A percentile compares a stretch with the other conserved stretches of the same genome.
Conservation (phyloP, 2,113 vertebrate species). For the Tinamus guttatus region DNA sequence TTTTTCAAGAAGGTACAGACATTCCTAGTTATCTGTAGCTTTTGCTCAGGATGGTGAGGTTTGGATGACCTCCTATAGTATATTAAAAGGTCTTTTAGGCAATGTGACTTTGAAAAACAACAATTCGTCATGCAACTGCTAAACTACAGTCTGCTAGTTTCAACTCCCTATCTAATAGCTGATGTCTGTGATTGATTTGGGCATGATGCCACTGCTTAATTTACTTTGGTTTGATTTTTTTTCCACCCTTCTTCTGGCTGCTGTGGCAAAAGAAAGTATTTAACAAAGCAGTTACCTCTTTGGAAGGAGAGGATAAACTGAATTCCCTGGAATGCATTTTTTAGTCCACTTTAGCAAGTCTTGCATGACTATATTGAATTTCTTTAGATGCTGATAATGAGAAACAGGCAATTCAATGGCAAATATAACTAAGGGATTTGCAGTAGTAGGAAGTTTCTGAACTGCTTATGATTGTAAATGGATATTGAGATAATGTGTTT, state of each 20-base stretch:
- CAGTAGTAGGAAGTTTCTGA: conserved; percentile 65
- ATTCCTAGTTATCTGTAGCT: background rate
- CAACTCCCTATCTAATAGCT: conserved; percentile 60
- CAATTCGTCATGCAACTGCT: conserved; percentile 36
- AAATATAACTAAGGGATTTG: conserved; percentile 65
- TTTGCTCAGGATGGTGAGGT: background rate
- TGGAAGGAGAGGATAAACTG: conserved; percentile 60
- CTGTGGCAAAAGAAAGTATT: conserved; percentile 36
- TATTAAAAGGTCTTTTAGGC: conserved; percentile 20
- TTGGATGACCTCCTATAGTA: background rate
- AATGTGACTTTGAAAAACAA: conserved; percentile 40
- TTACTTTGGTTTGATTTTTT: conserved; percentile 63
- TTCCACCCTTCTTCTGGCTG: conserved; percentile 22
- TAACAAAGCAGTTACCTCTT: conserved; percentile 52
- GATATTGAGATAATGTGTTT: conserved; percentile 55
- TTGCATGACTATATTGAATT: conserved; percentile 51
- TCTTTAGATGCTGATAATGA: conserved; percentile 66
- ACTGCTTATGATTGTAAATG: conserved; percentile 56
- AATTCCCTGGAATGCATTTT: conserved; percentile 53
- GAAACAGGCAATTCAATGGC: conserved; percentile 67
- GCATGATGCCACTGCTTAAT: conserved; percentile 61
- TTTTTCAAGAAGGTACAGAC: background rate
- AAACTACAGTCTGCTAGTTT: conserved; percentile 35
- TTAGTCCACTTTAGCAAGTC: conserved; percentile 44
- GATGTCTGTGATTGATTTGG: conserved; percentile 67